Base-by-base conservation (phyloP, 2,888 invertebrate genomes). In the Brachylomia viminalis region DNA sequence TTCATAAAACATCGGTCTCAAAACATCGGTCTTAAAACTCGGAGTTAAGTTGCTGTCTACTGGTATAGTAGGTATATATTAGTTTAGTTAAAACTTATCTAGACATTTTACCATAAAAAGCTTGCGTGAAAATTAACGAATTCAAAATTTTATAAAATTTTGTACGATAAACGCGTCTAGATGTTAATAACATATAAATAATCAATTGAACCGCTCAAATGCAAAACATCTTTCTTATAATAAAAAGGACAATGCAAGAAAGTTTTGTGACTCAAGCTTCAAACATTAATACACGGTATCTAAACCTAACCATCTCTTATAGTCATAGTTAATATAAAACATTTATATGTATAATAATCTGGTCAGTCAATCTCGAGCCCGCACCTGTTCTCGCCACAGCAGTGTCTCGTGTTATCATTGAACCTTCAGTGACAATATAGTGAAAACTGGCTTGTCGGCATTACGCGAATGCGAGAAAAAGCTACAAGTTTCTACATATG, bases 301-400 rank as follows among this genome's bases (percentile, higher is more conserved):
- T 95, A 94, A 90, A 83, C 89, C 93, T 95, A 95, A 90, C 75
- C 69, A 58, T 89, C 89, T 90, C 88, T 90, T 90, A 90, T 90
- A 91, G 88, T 90, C 91, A 91, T 90, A 92, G 90, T 90, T 87
- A 88, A 92, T 89, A 94, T 91, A 95, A 94, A 95, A 95, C 93
- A 94, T 95, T 93, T 91, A 93, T 90, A n/a, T n/a, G n/a, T n/a
- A 93, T 86, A 93, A 91, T 90, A 93, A 92, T 92, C 93, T 95
- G 92, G 92, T 96, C 96, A 96, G 96, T 96, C 96, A 91, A 93
- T 93, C 93, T 90, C 92, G 90, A 92, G 90, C 92, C 91, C 89
- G 84, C 86, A 83, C 85, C 85, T 89, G 92, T 94, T 94, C 95
- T 93, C 87, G 93, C 79, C 94, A 94, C 95, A 95, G 94, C 94